Conservation (phyloP, 2,113 vertebrate genomes). For the Siphamia tubifer region DNA sequence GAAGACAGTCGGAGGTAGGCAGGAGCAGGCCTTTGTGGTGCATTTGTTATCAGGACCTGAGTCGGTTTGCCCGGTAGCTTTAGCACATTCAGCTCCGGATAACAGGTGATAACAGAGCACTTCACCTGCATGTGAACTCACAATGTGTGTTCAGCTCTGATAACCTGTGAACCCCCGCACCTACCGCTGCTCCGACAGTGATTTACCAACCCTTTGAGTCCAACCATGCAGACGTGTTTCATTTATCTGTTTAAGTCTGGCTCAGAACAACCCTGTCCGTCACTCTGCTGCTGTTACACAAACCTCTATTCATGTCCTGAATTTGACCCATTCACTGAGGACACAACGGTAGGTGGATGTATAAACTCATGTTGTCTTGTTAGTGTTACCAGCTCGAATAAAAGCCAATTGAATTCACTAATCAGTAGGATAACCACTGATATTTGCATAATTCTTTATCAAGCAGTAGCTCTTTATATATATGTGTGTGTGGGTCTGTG, state of each 20-base stretch:
- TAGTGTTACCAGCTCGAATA: too few species aligned
- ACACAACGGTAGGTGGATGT: too few species aligned
- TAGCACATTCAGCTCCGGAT: constrained; percentile 7
- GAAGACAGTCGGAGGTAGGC: not conserved
- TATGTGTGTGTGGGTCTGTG: too few species aligned
- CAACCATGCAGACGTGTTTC: not conserved
- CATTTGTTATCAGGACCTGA: constrained; percentile 15
- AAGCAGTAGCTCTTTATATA: too few species aligned
- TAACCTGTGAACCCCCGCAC: constrained; percentile 29
- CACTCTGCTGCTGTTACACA: not conserved
- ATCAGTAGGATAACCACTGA: too few species aligned
- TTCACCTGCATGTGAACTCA: constrained; percentile 67
- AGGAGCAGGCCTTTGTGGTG: not conserved
- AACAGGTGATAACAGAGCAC: constrained; percentile 25
- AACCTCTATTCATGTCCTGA: not conserved
- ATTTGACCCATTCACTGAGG: too few species aligned
- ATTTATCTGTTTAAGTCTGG: not conserved
- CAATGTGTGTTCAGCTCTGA: constrained; percentile 44
- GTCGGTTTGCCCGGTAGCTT: constrained; percentile 20
- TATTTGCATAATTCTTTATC: too few species aligned
- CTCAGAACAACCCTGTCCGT: not conserved
- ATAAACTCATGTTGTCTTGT: too few species aligned
- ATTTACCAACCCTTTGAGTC: constrained; percentile 28
- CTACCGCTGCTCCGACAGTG: constrained; percentile 1
- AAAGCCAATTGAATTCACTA: too few species aligned